These are phyloP conservation scores for Pholis gunnellus DNA, from an alignment of 2,113 vertebrate species.

Conservation along the genomic window DNA sequence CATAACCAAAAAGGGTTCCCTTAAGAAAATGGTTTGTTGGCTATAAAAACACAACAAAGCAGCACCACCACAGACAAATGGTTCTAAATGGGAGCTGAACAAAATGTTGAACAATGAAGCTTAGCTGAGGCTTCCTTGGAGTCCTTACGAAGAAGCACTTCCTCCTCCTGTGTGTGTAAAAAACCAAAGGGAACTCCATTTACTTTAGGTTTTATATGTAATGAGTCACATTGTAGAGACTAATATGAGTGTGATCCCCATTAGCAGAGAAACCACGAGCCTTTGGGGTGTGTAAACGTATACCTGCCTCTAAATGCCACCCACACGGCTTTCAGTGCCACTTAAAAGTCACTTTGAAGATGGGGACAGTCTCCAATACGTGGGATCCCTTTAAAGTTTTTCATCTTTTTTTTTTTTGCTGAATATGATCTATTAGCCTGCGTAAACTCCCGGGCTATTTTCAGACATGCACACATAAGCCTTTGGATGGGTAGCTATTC, in stretches of 20 bases:
- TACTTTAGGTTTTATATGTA: constrained; percentile 27
- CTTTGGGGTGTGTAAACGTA: constrained; percentile 71
- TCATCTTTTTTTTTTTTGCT: constrained; percentile 8
- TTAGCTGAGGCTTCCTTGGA: not conserved
- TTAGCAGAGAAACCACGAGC: constrained; percentile 55
- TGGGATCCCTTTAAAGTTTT: constrained; percentile 52
- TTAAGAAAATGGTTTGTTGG: constrained; percentile 1
- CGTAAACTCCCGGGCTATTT: constrained; percentile 79
- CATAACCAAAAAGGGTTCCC: not conserved
- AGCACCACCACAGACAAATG: not conserved
- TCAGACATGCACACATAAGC: constrained; percentile 75
- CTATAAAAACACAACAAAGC: not conserved
- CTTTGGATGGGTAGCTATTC: constrained; percentile 77
- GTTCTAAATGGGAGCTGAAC: not conserved
- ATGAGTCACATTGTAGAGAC: constrained; percentile 62
- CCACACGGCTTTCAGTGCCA: constrained; percentile 67
- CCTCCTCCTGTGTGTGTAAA: not conserved
- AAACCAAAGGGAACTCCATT: constrained; percentile 34
- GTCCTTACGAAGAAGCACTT: not conserved
- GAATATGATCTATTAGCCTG: constrained; percentile 75
- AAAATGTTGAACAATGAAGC: not conserved
- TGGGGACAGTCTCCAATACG: constrained; percentile 54
- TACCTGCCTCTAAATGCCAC: constrained; percentile 72
- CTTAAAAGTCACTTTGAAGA: constrained; percentile 76
- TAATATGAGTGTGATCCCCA: constrained; percentile 62